These are phyloP conservation scores for Coremacera marginata DNA, from an alignment of 2,888 invertebrate species.

Conservation along the genomic window DNA sequence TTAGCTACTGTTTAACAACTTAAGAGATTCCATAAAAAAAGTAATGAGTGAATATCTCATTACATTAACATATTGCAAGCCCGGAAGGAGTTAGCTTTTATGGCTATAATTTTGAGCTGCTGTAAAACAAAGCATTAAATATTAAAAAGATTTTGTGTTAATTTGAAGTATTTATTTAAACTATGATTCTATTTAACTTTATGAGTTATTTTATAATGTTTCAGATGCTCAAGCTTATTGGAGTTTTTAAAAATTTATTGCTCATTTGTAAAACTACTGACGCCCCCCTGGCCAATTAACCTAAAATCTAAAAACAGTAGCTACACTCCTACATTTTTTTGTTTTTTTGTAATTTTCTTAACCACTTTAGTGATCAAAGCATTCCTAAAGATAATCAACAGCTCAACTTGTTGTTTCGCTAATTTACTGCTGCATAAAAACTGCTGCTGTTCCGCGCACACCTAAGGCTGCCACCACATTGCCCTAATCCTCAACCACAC, in stretches of 20 bases:
- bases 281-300: not conserved
- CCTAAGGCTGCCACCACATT: not conserved
- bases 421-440: constrained; percentile 7
- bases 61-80: too few species aligned
- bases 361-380: constrained; percentile 2
- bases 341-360: not conserved
- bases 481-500: not conserved
- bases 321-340: not conserved
- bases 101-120: too few species aligned
- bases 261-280: not conserved
- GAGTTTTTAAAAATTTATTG: not conserved
- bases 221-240: too few species aligned
- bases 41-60: too few species aligned
- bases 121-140: too few species aligned
- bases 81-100: too few species aligned
- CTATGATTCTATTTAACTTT: too few species aligned
- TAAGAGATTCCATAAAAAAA: too few species aligned
- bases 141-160: too few species aligned
- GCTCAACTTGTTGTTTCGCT: constrained; percentile 7
- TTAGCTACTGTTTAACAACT: too few species aligned
- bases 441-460: not conserved
- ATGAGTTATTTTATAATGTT: too few species aligned
- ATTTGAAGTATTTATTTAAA: too few species aligned
- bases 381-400: constrained; percentile 15
- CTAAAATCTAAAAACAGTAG: constrained; percentile 15